Conservation (phyloP, 1,140 invertebrate genomes). For the Ephestia elutella region DNA sequence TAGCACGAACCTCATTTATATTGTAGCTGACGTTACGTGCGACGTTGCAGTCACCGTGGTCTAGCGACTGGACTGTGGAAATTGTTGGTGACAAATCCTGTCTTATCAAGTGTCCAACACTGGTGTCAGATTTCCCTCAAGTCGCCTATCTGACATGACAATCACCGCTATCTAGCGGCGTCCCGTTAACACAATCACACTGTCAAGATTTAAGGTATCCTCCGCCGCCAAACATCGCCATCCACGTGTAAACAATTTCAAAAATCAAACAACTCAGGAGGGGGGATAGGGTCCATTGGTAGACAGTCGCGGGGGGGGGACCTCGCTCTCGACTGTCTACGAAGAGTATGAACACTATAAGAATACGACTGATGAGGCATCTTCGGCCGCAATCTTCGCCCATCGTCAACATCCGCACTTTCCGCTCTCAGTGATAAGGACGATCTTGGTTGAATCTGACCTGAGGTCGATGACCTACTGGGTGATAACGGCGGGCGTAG, state of each 20-base stretch:
- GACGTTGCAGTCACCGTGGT: no score
- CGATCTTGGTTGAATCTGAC: constrained; percentile 28
- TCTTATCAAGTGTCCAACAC: no score
- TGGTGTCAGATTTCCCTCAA: no score
- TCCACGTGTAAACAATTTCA: constrained; percentile 17
- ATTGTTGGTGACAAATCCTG: no score
- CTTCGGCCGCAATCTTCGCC: constrained; percentile 5
- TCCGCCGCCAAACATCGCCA: neutral
- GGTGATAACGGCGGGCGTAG: constrained; percentile 38
- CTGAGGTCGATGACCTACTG: constrained; percentile 3
- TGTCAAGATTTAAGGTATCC: neutral
- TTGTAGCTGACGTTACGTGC: no score
- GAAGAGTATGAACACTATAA: constrained; percentile 38
- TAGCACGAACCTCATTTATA: no score
- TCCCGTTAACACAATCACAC: no score
- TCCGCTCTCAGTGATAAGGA: constrained; percentile 41
- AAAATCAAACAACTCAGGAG: constrained; percentile 61
- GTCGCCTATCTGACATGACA: no score
- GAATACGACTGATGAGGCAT: constrained; percentile 29
- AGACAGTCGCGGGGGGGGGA: constrained; percentile 45
- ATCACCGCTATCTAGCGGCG: no score
- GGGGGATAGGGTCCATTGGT: constrained; percentile 54
- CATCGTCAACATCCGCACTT: constrained; percentile 25
- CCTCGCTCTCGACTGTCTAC: constrained; percentile 26
- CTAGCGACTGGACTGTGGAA: no score